Evolutionary conservation across 92 coral and sea anemone genomes (phyloP), one percentile per base, ranked within the genome.

Genomic region (Phenganax subtilis): DNA sequence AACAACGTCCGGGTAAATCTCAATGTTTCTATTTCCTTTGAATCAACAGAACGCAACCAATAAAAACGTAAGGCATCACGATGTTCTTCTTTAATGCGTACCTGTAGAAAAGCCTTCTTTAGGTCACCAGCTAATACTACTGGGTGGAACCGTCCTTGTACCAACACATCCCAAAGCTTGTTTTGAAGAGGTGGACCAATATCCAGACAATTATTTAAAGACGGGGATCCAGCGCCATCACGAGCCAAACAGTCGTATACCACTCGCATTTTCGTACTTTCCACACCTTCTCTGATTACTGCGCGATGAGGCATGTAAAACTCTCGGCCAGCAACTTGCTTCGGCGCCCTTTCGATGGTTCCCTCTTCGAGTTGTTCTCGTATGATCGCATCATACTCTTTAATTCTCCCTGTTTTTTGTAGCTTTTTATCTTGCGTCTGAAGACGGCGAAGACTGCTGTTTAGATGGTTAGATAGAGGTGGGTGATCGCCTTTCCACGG

Each of bases 401-500:
- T 60, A 3, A 67, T 72, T 52, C 30, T 77, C 62, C 75, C 83
- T 0, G 76, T 63, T 70, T 63, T 76, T 60, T 28, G 62, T 12
- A 84, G 62, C 71, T 84, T 84, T 10, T 71, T 37, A 31, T 77
- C 75, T 64, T 66, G 79, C 28, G 87, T 55, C 47, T 62, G 57
- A n/a, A 84, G 56, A 20, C 84, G 64, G 10, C 84, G 87, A 30
- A 84, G 68, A 68, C 87, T 84, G 25, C 87, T 72, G 9, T 37
- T 68, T 10, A 31, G 47, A 27, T 83, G 31, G 62, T 44, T 73
- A 10, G 81, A 72, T 6, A 83, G 60, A 4, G 81, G 68, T 55
- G 81, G 81, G 29, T 76, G 81, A 69, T 57, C 67, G 20, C 72
- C 86, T 55, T 75, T 84, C 82, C 86, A 84, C 62, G 82, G 79